Evolutionary conservation across 1,140 invertebrate genomes (phyloP).

Genomic region (Drosophila virilis): DNA sequence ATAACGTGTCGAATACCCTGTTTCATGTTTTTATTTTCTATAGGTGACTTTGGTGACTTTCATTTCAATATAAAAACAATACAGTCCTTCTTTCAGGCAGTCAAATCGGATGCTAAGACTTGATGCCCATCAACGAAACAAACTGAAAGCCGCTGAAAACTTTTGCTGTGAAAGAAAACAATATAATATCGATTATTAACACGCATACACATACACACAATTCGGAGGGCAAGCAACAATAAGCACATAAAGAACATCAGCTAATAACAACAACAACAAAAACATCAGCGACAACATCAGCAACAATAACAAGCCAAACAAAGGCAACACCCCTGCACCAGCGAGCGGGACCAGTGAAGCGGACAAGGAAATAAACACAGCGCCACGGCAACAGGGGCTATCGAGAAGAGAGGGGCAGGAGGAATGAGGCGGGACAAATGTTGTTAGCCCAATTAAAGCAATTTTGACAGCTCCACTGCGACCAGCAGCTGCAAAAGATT

Average conservation of each 20-base stretch:
- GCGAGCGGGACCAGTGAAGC: slow-evolving; percentile 45
- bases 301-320: slow-evolving; percentile 10
- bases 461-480: slow-evolving; percentile 64
- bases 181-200: slow-evolving; percentile 82
- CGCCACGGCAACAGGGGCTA: slow-evolving; percentile 54
- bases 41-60: too few species aligned
- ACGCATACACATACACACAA: slow-evolving; percentile 32
- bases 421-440: slow-evolving; percentile 27
- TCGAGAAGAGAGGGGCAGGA: not conserved
- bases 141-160: slow-evolving; percentile 61
- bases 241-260: slow-evolving; percentile 33
- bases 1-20: not conserved
- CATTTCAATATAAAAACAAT: too few species aligned
- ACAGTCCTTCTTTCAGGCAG: not conserved
- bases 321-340: slow-evolving; percentile 12
- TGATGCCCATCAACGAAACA: slow-evolving; percentile 1
- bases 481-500: slow-evolving; percentile 25
- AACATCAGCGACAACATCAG: slow-evolving; percentile 12
- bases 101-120: slow-evolving; percentile 17
- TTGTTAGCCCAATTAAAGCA: slow-evolving; percentile 78
- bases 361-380: slow-evolving; percentile 69
- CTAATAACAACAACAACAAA: slow-evolving; percentile 26
- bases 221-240: slow-evolving; percentile 26
- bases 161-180: slow-evolving; percentile 71
- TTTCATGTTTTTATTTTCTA: too few species aligned